These are phyloP conservation scores for Cherax quadricarinatus DNA, from an alignment of 1,140 invertebrate species.

Conservation along the genomic window DNA sequence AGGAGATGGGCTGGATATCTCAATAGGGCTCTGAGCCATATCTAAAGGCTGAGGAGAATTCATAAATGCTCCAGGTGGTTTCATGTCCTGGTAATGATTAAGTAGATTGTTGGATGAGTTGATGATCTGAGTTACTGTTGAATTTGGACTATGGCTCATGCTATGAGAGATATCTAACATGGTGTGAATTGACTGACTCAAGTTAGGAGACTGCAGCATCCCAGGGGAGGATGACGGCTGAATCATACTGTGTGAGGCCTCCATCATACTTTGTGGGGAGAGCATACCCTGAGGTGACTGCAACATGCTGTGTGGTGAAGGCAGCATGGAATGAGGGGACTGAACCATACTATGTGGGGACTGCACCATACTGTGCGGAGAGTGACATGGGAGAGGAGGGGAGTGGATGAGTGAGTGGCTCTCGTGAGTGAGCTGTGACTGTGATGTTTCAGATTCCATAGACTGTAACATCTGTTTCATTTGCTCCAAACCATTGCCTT, in stretches of 20 bases:
- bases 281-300: conserved; percentile 61
- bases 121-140: conserved; percentile 60
- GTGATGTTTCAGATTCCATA: conserved; percentile 56
- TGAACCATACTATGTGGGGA: conserved; percentile 64
- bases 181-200: conserved; percentile 55
- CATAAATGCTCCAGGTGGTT: conserved; percentile 56
- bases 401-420: conserved; percentile 34
- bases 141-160: conserved; percentile 63
- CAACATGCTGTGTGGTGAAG: conserved; percentile 58
- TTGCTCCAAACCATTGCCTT: conserved; percentile 61
- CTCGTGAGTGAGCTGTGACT: conserved; percentile 11
- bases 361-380: conserved; percentile 63
- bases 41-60: conserved; percentile 65
- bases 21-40: conserved; percentile 60
- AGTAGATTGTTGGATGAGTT: conserved; percentile 46
- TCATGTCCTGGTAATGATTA: conserved; percentile 63
- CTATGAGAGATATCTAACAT: conserved; percentile 61
- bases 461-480: conserved; percentile 63
- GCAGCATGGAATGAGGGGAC: conserved; percentile 58
- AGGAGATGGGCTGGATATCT: conserved; percentile 60
- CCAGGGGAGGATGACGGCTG: conserved; percentile 52
- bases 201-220: conserved; percentile 52
- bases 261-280: conserved; percentile 58
- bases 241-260: conserved; percentile 42
- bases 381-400: conserved; percentile 41